phyloP scores from a whole-genome alignment of 1,140 invertebrate genomes.

The Drosophila truncata region DNA sequence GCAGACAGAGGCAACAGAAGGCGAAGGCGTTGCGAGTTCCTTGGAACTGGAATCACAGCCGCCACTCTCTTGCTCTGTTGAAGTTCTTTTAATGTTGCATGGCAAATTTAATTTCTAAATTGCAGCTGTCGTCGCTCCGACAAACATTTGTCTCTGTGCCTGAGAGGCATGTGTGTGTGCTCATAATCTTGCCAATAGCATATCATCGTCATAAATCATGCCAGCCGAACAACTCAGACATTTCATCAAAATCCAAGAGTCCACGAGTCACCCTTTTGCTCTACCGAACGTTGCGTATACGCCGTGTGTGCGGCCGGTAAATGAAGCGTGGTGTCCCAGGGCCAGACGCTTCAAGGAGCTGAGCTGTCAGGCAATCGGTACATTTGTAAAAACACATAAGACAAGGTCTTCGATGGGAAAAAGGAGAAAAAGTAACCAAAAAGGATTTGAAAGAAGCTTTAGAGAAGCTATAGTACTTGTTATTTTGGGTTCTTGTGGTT shows the following conservation, averaged over 20 bases:
- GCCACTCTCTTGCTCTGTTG: conserved; percentile 8
- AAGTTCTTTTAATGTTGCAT: conserved; percentile 76
- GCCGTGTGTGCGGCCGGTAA: conserved; percentile 38
- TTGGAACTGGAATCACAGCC: conserved; percentile 59
- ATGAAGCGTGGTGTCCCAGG: conserved; percentile 50
- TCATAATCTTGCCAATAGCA: conserved; percentile 72
- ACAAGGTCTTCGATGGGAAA: conserved; percentile 3
- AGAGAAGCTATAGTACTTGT: background rate
- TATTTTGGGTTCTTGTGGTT: too few relatives aligned
- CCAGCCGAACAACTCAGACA: conserved; percentile 47
- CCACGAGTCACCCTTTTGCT: background rate
- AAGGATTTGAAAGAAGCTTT: background rate
- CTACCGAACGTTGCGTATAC: conserved; percentile 43
- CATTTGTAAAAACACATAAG: background rate
- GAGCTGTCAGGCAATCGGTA: conserved; percentile 24
- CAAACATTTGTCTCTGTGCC: conserved; percentile 41
- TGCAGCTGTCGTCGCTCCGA: conserved; percentile 73
- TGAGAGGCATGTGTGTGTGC: conserved; percentile 8
- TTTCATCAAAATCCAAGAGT: conserved; percentile 51
- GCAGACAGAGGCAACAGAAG: conserved; percentile 22
- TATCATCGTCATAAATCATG: conserved; percentile 74
- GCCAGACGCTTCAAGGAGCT: conserved; percentile 17
- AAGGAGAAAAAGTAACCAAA: background rate
- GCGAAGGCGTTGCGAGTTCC: conserved; percentile 49
- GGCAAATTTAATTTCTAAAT: conserved; percentile 84